Evolutionary conservation across 2,797 vertebrate genomes (phyloP).

Genomic region (Chrysocyon brachyurus): DNA sequence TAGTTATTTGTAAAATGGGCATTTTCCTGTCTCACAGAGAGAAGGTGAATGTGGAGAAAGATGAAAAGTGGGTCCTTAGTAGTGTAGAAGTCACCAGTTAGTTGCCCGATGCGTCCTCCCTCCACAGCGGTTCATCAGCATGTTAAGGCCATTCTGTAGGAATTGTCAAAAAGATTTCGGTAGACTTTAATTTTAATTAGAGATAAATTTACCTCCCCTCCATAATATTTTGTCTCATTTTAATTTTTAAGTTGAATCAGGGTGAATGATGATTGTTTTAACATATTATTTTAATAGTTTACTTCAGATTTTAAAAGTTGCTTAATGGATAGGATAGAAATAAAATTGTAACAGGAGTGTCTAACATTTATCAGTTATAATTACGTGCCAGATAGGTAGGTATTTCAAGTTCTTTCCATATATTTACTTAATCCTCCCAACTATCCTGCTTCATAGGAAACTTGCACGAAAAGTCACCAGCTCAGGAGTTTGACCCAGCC

Average conservation of each 20-base stretch:
- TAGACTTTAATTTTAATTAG: slow-evolving; percentile 37
- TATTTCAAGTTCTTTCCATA: not conserved
- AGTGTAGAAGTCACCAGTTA: not conserved
- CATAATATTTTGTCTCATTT: slow-evolving; percentile 15
- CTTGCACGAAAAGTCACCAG: not conserved
- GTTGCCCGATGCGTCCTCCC: not conserved
- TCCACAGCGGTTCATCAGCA: not conserved
- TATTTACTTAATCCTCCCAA: not conserved
- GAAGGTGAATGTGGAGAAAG: not conserved
- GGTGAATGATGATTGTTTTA: slow-evolving; percentile 21
- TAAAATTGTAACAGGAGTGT: not conserved
- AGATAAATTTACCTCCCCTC: not conserved
- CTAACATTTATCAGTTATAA: not conserved
- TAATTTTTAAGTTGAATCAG: slow-evolving; percentile 51
- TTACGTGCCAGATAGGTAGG: not conserved
- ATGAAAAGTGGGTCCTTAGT: not conserved
- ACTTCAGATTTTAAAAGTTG: slow-evolving; percentile 21
- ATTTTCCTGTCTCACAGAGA: not conserved
- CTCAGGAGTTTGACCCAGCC: not conserved
- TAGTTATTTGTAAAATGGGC: not conserved
- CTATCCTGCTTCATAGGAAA: not conserved
- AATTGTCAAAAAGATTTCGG: not conserved
- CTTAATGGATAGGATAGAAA: not conserved
- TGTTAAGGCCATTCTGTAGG: not conserved
- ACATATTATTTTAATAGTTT: not conserved